Evolutionary conservation across 1,140 invertebrate species (phyloP).

Genomic region (Scaptomyza montana): DNA sequence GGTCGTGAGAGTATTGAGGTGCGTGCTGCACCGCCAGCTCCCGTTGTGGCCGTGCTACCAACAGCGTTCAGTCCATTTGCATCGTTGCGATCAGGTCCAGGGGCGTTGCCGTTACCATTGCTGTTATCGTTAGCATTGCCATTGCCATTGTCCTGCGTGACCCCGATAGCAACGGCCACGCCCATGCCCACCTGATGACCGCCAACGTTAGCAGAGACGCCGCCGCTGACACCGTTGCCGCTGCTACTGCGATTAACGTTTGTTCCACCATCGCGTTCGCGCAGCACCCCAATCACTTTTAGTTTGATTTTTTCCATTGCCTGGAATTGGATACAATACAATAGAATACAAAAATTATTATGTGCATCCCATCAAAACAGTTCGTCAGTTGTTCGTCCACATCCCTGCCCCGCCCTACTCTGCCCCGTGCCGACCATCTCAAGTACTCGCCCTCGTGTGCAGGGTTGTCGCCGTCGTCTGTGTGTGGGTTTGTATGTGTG

Average conservation of each 20-base stretch:
- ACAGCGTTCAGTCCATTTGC: conserved; percentile 29
- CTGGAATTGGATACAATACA: conserved; percentile 50
- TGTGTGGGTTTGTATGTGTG: conserved; percentile 24
- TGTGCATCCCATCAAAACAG: conserved; percentile 44
- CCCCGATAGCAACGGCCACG: conserved; percentile 63
- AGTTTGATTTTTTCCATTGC: conserved; percentile 80
- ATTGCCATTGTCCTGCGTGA: conserved; percentile 73
- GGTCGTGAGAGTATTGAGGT: conserved; percentile 64
- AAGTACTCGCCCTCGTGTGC: conserved; percentile 57
- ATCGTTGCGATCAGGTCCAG: conserved; percentile 50
- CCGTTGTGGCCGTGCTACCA: conserved; percentile 25
- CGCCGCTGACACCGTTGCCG: conserved; percentile 26
- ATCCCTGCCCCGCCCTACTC: conserved; percentile 36
- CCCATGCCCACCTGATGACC: conserved; percentile 72
- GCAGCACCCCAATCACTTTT: conserved; percentile 79
- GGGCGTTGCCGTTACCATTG: conserved; percentile 53
- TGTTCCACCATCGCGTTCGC: conserved; percentile 71
- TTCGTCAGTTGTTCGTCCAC: conserved; percentile 28
- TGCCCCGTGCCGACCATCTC: conserved; percentile 39
- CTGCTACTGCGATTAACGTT: conserved; percentile 63
- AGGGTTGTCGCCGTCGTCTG: conserved; percentile 59
- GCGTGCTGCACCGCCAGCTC: conserved; percentile 63
- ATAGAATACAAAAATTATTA: conserved; percentile 20
- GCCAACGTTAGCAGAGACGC: conserved; percentile 29
- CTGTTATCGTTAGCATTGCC: conserved; percentile 33